These are phyloP conservation scores for Erynnis tages DNA, from an alignment of 2,888 invertebrate genomes.

Conservation along the genomic window DNA sequence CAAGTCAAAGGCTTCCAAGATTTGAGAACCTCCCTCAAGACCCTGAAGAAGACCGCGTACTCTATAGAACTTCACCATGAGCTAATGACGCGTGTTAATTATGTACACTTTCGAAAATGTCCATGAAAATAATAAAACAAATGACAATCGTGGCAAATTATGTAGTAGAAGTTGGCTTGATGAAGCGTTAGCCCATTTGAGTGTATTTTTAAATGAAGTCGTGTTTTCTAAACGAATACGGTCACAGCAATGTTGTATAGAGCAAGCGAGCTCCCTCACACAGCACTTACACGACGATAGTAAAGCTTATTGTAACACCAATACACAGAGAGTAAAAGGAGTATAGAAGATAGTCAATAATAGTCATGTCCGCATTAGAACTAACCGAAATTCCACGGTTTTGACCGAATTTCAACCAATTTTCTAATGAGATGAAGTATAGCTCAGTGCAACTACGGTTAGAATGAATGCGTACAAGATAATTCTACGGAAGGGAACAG, in stretches of 20 bases:
- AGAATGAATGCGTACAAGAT: slow-evolving; percentile 19
- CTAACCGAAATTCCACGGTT: slow-evolving; percentile 14
- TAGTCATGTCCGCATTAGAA: slow-evolving; percentile 10
- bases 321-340: slow-evolving; percentile 3
- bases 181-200: too few relatives aligned
- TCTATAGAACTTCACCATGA: slow-evolving; percentile 18
- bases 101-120: too few relatives aligned
- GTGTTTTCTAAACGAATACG: background rate
- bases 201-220: too few relatives aligned
- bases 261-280: slow-evolving; percentile 42
- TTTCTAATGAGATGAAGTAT: too few relatives aligned
- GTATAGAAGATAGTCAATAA: background rate
- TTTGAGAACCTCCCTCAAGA: slow-evolving; percentile 59
- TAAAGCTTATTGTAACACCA: slow-evolving; percentile 22
- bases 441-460: slow-evolving; percentile 13
- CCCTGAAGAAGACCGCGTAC: slow-evolving; percentile 35
- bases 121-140: too few relatives aligned
- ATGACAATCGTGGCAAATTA: too few relatives aligned
- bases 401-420: background rate
- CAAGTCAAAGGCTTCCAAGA: slow-evolving; percentile 53
- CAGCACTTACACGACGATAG: slow-evolving; percentile 70
- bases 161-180: too few relatives aligned
- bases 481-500: background rate
- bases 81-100: too few relatives aligned
- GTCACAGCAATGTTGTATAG: slow-evolving; percentile 14